phyloP scores from a whole-genome alignment of 2,888 invertebrate genomes.

The Germaria angustata region DNA sequence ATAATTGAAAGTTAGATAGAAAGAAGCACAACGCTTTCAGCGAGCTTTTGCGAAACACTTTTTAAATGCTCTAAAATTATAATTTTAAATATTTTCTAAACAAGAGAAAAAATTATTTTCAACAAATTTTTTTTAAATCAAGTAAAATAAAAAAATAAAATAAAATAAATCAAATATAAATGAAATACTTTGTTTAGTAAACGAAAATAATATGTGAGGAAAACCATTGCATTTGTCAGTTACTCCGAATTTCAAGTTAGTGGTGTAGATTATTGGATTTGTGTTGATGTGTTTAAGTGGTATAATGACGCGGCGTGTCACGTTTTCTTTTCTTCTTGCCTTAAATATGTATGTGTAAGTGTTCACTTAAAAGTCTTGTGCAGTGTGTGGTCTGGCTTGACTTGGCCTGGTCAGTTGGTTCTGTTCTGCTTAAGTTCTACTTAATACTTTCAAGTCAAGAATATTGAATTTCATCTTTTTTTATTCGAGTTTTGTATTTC shows the following conservation, averaged over 20 bases:
- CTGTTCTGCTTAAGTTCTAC: conserved; percentile 40
- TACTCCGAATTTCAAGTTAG: not conserved
- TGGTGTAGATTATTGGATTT: conserved; percentile 24
- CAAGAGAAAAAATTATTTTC: too few species aligned
- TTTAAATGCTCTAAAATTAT: too few species aligned
- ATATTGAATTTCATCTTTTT: conserved; percentile 55
- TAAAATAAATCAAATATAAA: too few species aligned
- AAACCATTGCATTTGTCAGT: too few species aligned
- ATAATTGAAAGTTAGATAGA: too few species aligned
- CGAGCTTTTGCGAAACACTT: too few species aligned
- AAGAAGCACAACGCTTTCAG: too few species aligned
- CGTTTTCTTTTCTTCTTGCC: conserved; percentile 31
- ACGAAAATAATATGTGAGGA: too few species aligned
- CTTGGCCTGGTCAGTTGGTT: conserved; percentile 12
- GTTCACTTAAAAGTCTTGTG: conserved; percentile 42
- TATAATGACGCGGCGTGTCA: conserved; percentile 59
- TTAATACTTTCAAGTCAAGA: conserved; percentile 36
- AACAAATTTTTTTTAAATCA: too few species aligned
- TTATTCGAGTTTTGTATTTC: conserved; percentile 4
- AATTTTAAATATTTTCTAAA: too few species aligned
- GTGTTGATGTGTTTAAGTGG: conserved; percentile 32
- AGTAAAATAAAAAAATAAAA: too few species aligned
- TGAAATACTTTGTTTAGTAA: too few species aligned
- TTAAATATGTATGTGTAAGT: conserved; percentile 18
- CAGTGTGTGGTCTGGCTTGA: conserved; percentile 57